Base-by-base conservation (phyloP, 2,888 invertebrate genomes). In the Epistrophella euchroma region DNA sequence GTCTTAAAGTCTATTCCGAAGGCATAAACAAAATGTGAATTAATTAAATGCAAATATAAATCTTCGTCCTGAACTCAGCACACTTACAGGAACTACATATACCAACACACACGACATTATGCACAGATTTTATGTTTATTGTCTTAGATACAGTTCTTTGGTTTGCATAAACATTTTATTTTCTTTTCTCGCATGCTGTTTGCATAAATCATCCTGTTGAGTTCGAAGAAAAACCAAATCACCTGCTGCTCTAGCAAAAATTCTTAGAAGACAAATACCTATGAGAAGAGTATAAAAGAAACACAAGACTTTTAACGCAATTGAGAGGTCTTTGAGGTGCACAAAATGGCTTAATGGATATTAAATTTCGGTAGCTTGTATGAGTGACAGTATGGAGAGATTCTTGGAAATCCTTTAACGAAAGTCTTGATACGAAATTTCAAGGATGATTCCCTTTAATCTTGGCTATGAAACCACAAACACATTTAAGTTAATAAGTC, bases 101-200 rank as follows among this genome's bases (percentile, higher is more conserved):
- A 28, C 28, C 0, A 7, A 43, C 2, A 7, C 58, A 37, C 58
- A 35, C 37, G 58, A 60, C 37, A 60, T 60, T 60, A 40, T 60
- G 60, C 60, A 60, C 60, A 60, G 60, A 60, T 60, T 60, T 60
- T 60, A 60, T 37, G 58, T 60, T 60, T 60, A 60, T 40, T 60
- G 40, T 60, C 22, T 60, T 25, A 60, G 60, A 40, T 19, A 40
- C 60, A 60, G 60, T 60, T 22, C 40, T n/a, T 22, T 56, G 56
- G 40, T 60, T 60, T 60, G 22, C 37, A 40, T 22, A 60, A 25
- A 60, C 60, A 40, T 60, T 60, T 37, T 60, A 37, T 35, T 58
- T 35, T n/a, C n/a, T n/a, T 58, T 40, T 7, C 60, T 22, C 40
- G n/a, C n/a, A 37, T 58, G 37, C 37, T 40, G 19, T 40, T 40